These are phyloP conservation scores for Corythoichthys intestinalis DNA, from an alignment of 2,113 vertebrate genomes.

Conservation along the genomic window DNA sequence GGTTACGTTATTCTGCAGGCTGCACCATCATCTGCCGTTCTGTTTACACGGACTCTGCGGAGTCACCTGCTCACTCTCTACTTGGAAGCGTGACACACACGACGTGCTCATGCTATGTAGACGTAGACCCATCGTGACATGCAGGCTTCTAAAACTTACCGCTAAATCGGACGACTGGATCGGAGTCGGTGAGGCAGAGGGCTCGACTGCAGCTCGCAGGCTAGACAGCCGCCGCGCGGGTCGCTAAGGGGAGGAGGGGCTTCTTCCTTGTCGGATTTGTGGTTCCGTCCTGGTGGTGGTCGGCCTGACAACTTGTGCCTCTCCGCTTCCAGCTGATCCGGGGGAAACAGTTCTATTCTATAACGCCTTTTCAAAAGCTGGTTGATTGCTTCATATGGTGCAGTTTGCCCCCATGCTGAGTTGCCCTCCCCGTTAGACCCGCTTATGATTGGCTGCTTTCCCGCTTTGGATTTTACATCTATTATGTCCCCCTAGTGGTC, in stretches of 20 bases:
- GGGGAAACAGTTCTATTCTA: background rate
- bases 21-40: background rate
- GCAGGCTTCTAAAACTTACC: slow-evolving; percentile 17
- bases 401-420: background rate
- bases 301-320: background rate
- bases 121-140: background rate
- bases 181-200: background rate
- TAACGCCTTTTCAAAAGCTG: background rate
- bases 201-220: background rate
- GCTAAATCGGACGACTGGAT: background rate
- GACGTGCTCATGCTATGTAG: background rate
- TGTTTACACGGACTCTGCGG: background rate
- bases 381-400: background rate
- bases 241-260: slow-evolving; percentile 6
- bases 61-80: background rate
- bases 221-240: background rate
- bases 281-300: slow-evolving; percentile 2
- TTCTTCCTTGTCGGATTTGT: background rate
- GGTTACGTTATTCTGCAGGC: background rate
- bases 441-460: slow-evolving; percentile 1
- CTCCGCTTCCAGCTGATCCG: background rate
- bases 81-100: background rate
- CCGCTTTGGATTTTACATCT: slow-evolving; percentile 1
- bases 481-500: background rate
- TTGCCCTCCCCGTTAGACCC: background rate